phyloP scores from a whole-genome alignment of 2,113 vertebrate genomes.

The Gambusia affinis region DNA sequence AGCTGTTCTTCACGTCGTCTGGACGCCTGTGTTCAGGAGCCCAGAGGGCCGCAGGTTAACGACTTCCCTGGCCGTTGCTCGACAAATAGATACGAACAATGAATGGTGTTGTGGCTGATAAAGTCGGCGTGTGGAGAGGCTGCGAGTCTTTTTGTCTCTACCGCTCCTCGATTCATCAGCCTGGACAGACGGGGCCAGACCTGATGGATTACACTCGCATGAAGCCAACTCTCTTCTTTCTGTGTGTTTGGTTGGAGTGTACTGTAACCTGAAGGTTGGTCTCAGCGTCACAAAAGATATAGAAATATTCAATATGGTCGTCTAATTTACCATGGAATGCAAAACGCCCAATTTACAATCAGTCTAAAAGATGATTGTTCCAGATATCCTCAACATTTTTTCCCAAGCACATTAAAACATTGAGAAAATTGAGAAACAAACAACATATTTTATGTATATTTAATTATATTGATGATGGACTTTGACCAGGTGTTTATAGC shows the following conservation, averaged over 20 bases:
- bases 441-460: too few relatives aligned
- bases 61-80: slow-evolving; percentile 35
- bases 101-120: slow-evolving; percentile 43
- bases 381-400: not conserved
- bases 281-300: not conserved
- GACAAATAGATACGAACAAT: slow-evolving; percentile 33
- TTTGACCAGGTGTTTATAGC: too few relatives aligned
- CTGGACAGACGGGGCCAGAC: slow-evolving; percentile 10
- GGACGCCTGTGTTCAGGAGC: slow-evolving; percentile 22
- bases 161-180: slow-evolving; percentile 54
- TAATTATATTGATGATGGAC: too few relatives aligned
- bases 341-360: not conserved
- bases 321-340: not conserved
- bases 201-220: slow-evolving; percentile 29
- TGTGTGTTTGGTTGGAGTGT: not conserved
- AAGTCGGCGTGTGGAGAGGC: slow-evolving; percentile 42
- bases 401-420: not conserved
- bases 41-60: slow-evolving; percentile 44
- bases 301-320: not conserved
- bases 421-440: not conserved
- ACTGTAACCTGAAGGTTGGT: slow-evolving; percentile 22
- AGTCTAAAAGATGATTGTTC: not conserved
- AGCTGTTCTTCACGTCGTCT: not conserved
- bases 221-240: not conserved
- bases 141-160: slow-evolving; percentile 37